Evolutionary conservation across 1,140 invertebrate genomes (phyloP).

Genomic region (Pogonognathellus flavescens): DNA sequence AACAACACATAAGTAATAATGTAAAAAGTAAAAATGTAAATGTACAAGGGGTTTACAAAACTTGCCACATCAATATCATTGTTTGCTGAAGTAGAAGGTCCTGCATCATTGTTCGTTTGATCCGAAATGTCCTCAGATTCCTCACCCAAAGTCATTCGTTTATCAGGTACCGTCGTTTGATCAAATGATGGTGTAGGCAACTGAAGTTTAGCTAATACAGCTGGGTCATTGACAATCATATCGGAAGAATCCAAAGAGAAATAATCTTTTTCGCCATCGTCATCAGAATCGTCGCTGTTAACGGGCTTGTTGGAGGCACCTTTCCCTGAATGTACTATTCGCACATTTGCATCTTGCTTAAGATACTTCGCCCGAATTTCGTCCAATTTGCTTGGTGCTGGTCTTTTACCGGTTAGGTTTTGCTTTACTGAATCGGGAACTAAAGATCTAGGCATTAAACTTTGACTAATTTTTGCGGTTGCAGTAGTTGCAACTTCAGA

Average conservation of each 20-base stretch:
- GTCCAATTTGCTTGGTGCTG: constrained; percentile 55
- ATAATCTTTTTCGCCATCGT: constrained; percentile 71
- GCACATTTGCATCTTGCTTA: constrained; percentile 62
- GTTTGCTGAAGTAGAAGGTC: neutral
- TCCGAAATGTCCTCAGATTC: neutral
- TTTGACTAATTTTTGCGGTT: neutral
- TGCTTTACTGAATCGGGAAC: constrained; percentile 61
- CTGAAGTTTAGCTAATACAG: constrained; percentile 41
- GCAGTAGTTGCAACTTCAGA: neutral
- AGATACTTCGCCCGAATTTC: constrained; percentile 64
- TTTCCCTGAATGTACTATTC: constrained; percentile 41
- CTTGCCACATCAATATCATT: constrained; percentile 45
- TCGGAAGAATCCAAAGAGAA: constrained; percentile 66
- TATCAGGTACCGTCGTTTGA: neutral
- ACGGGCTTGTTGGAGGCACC: neutral
- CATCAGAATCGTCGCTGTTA: constrained; percentile 70
- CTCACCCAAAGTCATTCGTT: neutral
- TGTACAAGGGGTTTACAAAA: neutral
- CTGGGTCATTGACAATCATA: constrained; percentile 59
- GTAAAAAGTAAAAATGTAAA: neutral
- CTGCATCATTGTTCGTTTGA: neutral
- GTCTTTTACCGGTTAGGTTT: constrained; percentile 57
- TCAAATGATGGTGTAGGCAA: constrained; percentile 40
- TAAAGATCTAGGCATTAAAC: constrained; percentile 31
- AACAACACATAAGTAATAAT: neutral